phyloP scores from a whole-genome alignment of 1,140 invertebrate genomes.

The Drosophila azteca region DNA sequence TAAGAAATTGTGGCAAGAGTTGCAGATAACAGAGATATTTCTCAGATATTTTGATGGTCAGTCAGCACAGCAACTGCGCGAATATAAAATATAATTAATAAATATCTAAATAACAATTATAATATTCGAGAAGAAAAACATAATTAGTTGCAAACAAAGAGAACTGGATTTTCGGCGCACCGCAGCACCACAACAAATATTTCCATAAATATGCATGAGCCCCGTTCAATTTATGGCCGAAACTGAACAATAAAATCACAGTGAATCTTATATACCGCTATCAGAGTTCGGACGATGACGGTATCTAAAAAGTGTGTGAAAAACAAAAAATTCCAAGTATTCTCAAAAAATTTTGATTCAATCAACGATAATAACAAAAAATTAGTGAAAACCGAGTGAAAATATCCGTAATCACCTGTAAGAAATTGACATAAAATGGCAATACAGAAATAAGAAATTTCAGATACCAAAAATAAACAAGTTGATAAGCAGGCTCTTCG shows the following conservation, averaged over 20 bases:
- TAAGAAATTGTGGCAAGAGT: slow-evolving; percentile 1
- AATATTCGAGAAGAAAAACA: slow-evolving; percentile 40
- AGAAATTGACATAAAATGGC: neutral
- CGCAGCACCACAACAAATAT: slow-evolving; percentile 20
- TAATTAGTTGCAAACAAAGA: slow-evolving; percentile 46
- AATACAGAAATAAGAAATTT: too few species aligned
- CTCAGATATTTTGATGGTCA: neutral
- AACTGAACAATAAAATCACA: slow-evolving; percentile 38
- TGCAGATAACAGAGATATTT: too few species aligned
- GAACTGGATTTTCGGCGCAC: slow-evolving; percentile 35
- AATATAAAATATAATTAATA: slow-evolving; percentile 24
- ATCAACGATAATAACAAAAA: neutral
- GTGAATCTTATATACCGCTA: neutral
- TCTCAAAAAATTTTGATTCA: neutral
- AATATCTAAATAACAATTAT: slow-evolving; percentile 22
- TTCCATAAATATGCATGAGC: slow-evolving; percentile 47
- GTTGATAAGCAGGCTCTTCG: slow-evolving; percentile 10
- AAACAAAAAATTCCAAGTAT: slow-evolving; percentile 3
- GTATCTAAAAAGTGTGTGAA: slow-evolving; percentile 26
- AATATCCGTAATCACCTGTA: neutral
- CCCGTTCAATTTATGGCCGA: slow-evolving; percentile 34
- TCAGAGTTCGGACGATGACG: neutral
- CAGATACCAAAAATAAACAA: slow-evolving; percentile 12
- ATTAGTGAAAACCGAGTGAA: neutral
- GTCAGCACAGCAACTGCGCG: slow-evolving; percentile 12